phyloP scores from a whole-genome alignment of 2,797 vertebrate species.

The Echiichthys vipera region DNA sequence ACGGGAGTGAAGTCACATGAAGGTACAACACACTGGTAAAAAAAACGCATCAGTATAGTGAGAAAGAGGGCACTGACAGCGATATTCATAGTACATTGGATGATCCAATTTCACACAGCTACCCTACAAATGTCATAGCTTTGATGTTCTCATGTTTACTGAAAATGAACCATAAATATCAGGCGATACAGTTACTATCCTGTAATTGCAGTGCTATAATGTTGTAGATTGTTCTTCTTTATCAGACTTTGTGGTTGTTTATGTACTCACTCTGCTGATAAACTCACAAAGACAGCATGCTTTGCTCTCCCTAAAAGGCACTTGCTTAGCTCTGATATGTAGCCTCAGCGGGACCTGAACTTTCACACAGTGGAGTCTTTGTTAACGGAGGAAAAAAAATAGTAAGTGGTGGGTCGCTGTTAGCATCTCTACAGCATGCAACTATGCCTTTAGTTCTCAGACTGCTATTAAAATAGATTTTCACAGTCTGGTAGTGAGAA shows the following conservation, averaged over 20 bases:
- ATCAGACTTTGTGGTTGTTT: conserved; percentile 74
- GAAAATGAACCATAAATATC: conserved; percentile 19
- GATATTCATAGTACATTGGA: conserved; percentile 6
- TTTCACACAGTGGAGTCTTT: conserved; percentile 82
- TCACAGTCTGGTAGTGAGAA: conserved; percentile 57
- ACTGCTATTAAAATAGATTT: conserved; percentile 63
- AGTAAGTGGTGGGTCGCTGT: conserved; percentile 49
- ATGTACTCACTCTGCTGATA: conserved; percentile 73
- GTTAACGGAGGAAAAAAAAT: conserved; percentile 58
- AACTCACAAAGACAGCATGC: conserved; percentile 57
- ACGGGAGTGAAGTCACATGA: conserved; percentile 16
- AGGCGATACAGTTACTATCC: conserved; percentile 3
- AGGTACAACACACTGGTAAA: background rate
- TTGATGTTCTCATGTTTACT: conserved; percentile 34
- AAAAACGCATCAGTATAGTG: background rate
- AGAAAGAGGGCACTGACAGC: conserved; percentile 1
- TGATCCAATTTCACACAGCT: conserved; percentile 22
- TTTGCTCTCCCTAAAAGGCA: conserved; percentile 73
- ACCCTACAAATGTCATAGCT: conserved; percentile 17
- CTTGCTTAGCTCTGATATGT: conserved; percentile 67
- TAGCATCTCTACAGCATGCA: conserved; percentile 59
- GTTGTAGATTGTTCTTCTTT: conserved; percentile 56
- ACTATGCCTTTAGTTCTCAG: conserved; percentile 57
- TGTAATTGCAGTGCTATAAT: conserved; percentile 42
- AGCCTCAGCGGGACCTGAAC: conserved; percentile 73